Conservation (phyloP, 1,140 invertebrate species). For the Zophobas atratus region DNA sequence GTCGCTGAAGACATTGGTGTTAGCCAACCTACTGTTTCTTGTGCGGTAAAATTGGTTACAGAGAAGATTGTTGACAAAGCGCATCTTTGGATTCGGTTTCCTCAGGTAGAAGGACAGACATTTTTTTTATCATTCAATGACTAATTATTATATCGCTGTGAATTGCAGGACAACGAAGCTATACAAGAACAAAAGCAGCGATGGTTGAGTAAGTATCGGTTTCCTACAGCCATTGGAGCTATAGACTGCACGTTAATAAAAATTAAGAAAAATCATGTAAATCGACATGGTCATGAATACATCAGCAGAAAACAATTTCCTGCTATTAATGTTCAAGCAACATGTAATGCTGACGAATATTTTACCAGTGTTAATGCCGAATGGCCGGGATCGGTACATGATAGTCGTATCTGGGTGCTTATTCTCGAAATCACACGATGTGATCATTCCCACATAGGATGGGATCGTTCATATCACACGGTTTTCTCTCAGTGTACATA, state of each 20-base stretch:
- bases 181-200: not conserved
- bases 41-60: not conserved
- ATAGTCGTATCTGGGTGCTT: slow-evolving; percentile 43
- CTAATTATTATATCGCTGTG: too few relatives aligned
- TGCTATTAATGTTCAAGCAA: slow-evolving; percentile 47
- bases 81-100: not conserved
- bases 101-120: too few relatives aligned
- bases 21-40: not conserved
- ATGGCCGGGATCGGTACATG: slow-evolving; percentile 47
- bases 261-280: not conserved
- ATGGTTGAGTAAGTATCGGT: not conserved
- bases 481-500: too few relatives aligned
- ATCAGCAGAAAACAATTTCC: slow-evolving; percentile 2
- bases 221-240: not conserved
- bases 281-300: slow-evolving; percentile 3
- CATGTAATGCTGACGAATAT: slow-evolving; percentile 41
- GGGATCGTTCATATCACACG: too few relatives aligned
- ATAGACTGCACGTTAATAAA: not conserved
- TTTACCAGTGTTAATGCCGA: slow-evolving; percentile 39
- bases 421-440: too few relatives aligned
- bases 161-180: not conserved
- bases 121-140: too few relatives aligned
- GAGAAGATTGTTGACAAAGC: not conserved
- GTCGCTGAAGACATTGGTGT: not conserved
- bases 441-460: too few relatives aligned